Evolutionary conservation across 2,888 invertebrate species (phyloP).

Genomic region (Orthosia gracilis): DNA sequence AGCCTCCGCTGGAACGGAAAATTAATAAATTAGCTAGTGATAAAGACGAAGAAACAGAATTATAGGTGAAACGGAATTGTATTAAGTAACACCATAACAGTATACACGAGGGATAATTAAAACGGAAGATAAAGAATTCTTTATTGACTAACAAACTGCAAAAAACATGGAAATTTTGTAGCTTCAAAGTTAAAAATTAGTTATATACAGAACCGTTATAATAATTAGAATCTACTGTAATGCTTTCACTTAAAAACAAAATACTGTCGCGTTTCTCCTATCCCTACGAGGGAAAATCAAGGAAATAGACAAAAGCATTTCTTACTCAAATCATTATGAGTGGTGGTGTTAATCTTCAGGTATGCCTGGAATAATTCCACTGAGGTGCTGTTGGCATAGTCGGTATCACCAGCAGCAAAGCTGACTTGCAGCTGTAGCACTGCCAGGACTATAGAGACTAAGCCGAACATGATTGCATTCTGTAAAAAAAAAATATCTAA

Average conservation of each 20-base stretch:
- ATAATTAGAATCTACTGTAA: neutral
- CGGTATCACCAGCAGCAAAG: constrained; percentile 30
- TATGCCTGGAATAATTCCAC: constrained; percentile 74
- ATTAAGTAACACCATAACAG: too few relatives aligned
- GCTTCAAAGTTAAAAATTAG: too few relatives aligned
- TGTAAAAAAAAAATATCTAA: constrained; percentile 7
- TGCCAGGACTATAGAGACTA: constrained; percentile 32
- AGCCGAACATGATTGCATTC: constrained; percentile 39
- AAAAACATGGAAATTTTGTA: neutral
- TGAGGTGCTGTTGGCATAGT: constrained; percentile 61
- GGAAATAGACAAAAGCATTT: constrained; percentile 8
- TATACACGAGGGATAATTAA: neutral
- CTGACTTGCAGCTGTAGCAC: constrained; percentile 33
- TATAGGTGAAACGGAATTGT: neutral
- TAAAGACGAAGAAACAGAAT: too few relatives aligned
- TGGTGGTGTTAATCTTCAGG: constrained; percentile 75
- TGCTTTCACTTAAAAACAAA: neutral
- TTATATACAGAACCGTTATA: too few relatives aligned
- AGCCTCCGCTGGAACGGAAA: constrained; percentile 83
- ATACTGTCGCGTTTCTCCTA: neutral
- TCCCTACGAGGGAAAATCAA: neutral
- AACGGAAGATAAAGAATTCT: too few relatives aligned
- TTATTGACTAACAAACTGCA: too few relatives aligned
- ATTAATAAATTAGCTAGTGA: neutral
- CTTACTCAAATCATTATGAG: constrained; percentile 74